These are phyloP conservation scores for Percopsis omiscomaycus DNA, from an alignment of 2,797 vertebrate species.

Conservation along the genomic window DNA sequence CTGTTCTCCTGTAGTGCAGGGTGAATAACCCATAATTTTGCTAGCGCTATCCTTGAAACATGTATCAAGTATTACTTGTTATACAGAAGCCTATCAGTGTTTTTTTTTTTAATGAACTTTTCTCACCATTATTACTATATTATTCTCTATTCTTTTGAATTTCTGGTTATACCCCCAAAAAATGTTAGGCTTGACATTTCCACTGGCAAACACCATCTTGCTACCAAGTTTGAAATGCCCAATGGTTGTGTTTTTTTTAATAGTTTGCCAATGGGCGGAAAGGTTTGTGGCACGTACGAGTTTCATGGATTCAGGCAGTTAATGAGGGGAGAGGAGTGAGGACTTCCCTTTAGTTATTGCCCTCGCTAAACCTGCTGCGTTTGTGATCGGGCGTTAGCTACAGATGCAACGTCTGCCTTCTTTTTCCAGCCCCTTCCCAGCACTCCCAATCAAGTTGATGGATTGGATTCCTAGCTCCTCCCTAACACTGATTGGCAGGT, in stretches of 20 bases:
- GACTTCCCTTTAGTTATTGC: constrained; percentile 67
- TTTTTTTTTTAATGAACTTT: neutral
- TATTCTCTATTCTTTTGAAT: neutral
- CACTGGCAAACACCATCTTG: neutral
- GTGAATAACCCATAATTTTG: neutral
- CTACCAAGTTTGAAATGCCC: neutral
- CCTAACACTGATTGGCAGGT: constrained; percentile 75
- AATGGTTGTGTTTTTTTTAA: neutral
- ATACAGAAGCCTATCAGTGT: neutral
- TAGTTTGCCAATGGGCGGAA: neutral
- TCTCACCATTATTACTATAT: neutral
- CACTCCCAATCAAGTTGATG: constrained; percentile 81
- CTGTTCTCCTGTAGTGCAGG: neutral
- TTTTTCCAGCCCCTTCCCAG: constrained; percentile 79
- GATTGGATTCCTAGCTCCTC: constrained; percentile 72
- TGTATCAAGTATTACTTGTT: too few relatives aligned
- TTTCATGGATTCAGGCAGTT: constrained; percentile 29
- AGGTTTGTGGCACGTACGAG: constrained; percentile 7
- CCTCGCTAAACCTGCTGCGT: constrained; percentile 65
- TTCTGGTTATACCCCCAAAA: neutral
- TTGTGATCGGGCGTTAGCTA: constrained; percentile 70
- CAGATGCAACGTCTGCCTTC: constrained; percentile 71
- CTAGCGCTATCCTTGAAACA: neutral
- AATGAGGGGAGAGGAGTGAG: constrained; percentile 59
- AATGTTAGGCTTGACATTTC: neutral